Base-by-base conservation (phyloP, 2,888 invertebrate genomes). In the Yponomeuta evonymella region DNA sequence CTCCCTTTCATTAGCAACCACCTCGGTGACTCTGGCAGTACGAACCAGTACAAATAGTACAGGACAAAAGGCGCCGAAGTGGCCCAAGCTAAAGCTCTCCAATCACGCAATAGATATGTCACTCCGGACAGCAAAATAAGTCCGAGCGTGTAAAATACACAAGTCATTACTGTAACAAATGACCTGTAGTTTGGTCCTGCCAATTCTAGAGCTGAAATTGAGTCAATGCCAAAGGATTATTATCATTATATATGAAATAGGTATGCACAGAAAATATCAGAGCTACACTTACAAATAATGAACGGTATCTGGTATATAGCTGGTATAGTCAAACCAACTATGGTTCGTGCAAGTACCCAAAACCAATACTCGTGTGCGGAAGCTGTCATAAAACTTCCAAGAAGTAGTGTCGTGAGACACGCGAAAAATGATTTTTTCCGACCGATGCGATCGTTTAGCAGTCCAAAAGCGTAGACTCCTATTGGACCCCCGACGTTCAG, bases 301-400 rank as follows among this genome's bases (percentile, higher is more conserved):
- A 98, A 98, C 0, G 98, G 98, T 85, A 98, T 98, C 89, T 98
- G 97, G 86, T 98, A 98, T 64, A 98, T 95, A 1, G 98, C 98
- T 4, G 98, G 98, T 79, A 98, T 96, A 0, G 98, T 97, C 8
- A 97, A 88, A 3, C 98, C 98, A n/a, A 98, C 97, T 69, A 97
- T 92, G 29, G 95, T 92, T 74, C 98, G 93, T 78, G 96, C 96
- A 2, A 94, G 89, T 1, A 96, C 95, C 97, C 98, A 98, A 74
- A 94, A 94, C 95, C 96, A 96, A 83, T 96, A 97, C 79, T 95
- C 94, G 67, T 94, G 94, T 48, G 97, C 95, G 70, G 95, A 93
- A 3, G 97, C 96, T 5, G 97, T 97, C 76, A 96, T 89, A 76
- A 97, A 89, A 75, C 97, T 97, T 29, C 97, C 97, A 63, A 94